Percentiles rank a stretch among this genome's conserved stretches.
Conservation (phyloP, 2,113 vertebrate genomes). For the Actenoides lindsayi region DNA sequence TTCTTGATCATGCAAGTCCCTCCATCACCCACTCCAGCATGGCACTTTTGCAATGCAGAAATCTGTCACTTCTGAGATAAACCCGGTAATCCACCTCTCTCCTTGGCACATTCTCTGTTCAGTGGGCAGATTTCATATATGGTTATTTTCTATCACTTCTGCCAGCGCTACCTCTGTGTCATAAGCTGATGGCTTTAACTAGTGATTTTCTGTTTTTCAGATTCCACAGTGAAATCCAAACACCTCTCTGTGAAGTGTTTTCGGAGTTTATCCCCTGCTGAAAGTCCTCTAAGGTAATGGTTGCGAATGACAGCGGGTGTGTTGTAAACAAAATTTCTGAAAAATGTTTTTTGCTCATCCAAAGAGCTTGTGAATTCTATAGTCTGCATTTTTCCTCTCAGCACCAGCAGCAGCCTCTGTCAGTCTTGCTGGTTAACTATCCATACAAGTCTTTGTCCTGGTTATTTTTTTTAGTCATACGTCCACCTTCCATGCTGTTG, state of each 20-base stretch:
- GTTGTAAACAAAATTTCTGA: slow-evolving; percentile 40
- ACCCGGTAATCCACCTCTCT: slow-evolving; percentile 74
- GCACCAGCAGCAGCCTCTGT: background rate
- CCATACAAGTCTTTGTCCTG: background rate
- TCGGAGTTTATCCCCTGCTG: slow-evolving; percentile 57
- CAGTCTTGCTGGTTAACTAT: background rate
- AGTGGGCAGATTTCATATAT: slow-evolving; percentile 62
- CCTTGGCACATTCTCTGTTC: slow-evolving; percentile 65
- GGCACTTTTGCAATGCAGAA: slow-evolving; percentile 74
- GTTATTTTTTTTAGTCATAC: background rate
- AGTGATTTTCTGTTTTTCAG: slow-evolving; percentile 75
- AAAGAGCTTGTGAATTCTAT: background rate
- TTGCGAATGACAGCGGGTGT: slow-evolving; percentile 32
- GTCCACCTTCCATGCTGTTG: background rate
- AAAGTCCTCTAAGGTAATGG: slow-evolving; percentile 73
- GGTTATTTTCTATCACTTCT: slow-evolving; percentile 71
- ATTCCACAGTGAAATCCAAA: slow-evolving; percentile 57
- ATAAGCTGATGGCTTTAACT: slow-evolving; percentile 78
- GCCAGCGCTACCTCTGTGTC: slow-evolving; percentile 69
- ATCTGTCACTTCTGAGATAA: slow-evolving; percentile 77
- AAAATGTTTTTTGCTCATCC: slow-evolving; percentile 32
- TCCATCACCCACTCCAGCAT: slow-evolving; percentile 58
- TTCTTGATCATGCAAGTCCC: slow-evolving; percentile 63
- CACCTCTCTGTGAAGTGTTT: slow-evolving; percentile 54
- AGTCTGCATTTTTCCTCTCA: background rate